Conservation (phyloP, 1,140 invertebrate species). For the Pseudobourletiella spinata region DNA sequence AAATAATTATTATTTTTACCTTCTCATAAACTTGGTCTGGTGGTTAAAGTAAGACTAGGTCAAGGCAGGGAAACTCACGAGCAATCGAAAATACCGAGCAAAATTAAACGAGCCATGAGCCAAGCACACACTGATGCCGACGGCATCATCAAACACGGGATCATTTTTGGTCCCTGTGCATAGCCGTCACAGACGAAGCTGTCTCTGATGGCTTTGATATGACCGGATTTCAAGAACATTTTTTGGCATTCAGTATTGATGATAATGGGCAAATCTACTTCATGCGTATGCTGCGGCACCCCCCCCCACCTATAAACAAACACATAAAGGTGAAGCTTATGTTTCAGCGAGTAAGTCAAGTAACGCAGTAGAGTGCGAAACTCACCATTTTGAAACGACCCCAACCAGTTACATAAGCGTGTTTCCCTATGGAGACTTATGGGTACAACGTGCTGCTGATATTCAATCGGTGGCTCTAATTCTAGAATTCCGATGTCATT, state of each 20-base stretch:
- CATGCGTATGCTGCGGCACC: constrained; percentile 77
- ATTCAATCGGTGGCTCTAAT: constrained; percentile 52
- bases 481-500: constrained; percentile 66
- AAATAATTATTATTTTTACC: constrained; percentile 4
- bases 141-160: background rate
- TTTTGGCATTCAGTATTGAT: constrained; percentile 84
- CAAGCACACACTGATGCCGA: constrained; percentile 18
- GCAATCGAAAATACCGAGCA: constrained; percentile 20
- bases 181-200: constrained; percentile 93
- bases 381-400: constrained; percentile 32
- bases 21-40: constrained; percentile 17
- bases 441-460: constrained; percentile 79
- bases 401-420: constrained; percentile 33
- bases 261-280: constrained; percentile 85
- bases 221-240: constrained; percentile 84
- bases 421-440: constrained; percentile 69
- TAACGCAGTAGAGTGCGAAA: no score
- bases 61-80: constrained; percentile 20
- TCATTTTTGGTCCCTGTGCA: constrained; percentile 67
- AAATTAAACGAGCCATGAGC: constrained; percentile 24
- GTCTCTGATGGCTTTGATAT: constrained; percentile 72
- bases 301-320: constrained; percentile 58
- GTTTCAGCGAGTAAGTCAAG: no score
- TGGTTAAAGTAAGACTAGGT: constrained; percentile 14
- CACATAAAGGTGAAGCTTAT: no score